Base-by-base conservation (phyloP, 2,113 vertebrate genomes). In the Mobula birostris region DNA sequence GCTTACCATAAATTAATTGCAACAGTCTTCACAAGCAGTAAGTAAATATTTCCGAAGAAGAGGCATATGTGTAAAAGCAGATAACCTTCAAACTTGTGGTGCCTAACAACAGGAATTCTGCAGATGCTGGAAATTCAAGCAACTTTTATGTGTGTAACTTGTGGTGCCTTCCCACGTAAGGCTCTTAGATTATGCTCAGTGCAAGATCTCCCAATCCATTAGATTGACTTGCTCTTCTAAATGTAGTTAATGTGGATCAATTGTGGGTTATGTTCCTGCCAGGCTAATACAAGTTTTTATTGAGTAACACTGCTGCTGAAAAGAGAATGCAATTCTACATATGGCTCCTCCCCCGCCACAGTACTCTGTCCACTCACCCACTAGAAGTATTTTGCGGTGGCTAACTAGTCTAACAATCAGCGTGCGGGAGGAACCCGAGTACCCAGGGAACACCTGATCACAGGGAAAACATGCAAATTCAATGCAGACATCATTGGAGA, bases 1-100 rank as follows among this genome's bases (percentile, higher is more conserved):
- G 95, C 95, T 0, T 95, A 95, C 1, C 91, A 94, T 83, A 94
- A 94, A 77, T 79, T 96, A 94, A 95, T 95, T 2, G 0, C 21
- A 91, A 94, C 95, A 0, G 32, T 96, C 95, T 94, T 96, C 95
- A 95, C 94, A 94, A 96, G 94, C 95, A 94, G 96, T 96, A 95
- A 96, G 96, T 96, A 94, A 32, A 19, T 7, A 61, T 76, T 48
- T 72, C 72, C 68, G 21, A 93, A 19, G 58, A 76, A 32, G 21
- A 32, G 66, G 58, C 21, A 92, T n/a, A 21, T 36, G 36, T 11
- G 19, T 19, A 19, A n/a, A 14, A 79, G 19, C 63, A 66, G 29
- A n/a, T 15, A 66, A 66, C 29, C 85, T 63, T 63, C 29, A 32
- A 7, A 48, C 48, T 48, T 48, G 36, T 36, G 36, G 36, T 36